Evolutionary conservation across 1,140 invertebrate genomes (phyloP).

Genomic region (Gonioctena quinquepunctata): DNA sequence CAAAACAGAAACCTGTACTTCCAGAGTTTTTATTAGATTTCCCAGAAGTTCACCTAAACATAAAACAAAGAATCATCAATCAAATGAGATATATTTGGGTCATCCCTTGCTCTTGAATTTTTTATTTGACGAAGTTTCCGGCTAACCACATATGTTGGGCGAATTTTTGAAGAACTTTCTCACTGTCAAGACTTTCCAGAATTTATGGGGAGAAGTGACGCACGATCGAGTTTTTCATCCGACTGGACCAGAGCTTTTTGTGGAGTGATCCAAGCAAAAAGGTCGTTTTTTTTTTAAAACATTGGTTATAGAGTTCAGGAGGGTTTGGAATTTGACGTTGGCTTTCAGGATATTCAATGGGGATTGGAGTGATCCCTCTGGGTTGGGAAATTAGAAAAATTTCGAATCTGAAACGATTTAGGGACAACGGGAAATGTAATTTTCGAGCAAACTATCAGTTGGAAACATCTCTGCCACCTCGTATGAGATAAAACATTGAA

Average conservation of each 20-base stretch:
- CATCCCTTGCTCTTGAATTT: not conserved
- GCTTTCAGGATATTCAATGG: not conserved
- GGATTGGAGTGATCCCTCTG: no score
- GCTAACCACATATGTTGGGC: not conserved
- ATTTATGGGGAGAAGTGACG: not conserved
- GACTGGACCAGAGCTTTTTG: not conserved
- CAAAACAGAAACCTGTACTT: no score
- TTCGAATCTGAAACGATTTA: no score
- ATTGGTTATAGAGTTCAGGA: not conserved
- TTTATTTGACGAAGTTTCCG: not conserved
- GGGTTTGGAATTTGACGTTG: not conserved
- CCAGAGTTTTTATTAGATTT: no score
- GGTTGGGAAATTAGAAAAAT: no score
- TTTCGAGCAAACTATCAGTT: no score
- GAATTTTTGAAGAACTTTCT: not conserved
- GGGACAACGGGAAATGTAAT: no score
- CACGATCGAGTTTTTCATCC: not conserved
- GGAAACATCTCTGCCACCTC: no score
- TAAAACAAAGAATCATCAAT: not conserved
- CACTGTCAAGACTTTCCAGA: not conserved
- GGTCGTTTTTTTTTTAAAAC: not conserved
- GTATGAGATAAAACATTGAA: no score
- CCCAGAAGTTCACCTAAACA: no score
- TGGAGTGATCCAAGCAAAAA: not conserved
- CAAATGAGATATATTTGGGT: not conserved